Evolutionary conservation across 2,888 invertebrate genomes (phyloP), one percentile per base, ranked within the genome.

Genomic region (Silvanus unidentatus): DNA sequence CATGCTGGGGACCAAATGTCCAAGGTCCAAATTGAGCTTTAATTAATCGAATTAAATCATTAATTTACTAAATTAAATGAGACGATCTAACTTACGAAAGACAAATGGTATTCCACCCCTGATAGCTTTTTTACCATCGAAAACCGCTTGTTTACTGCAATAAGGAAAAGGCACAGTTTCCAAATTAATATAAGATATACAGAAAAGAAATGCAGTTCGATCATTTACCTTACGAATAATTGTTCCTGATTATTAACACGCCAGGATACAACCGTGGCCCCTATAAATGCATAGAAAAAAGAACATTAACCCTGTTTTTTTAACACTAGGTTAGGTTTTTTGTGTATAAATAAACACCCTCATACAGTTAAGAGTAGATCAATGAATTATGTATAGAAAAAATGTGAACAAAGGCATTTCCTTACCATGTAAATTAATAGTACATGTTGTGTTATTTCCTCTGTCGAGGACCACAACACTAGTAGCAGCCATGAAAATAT

Each of bases 211-310:
- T 32, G n/a, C 1, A 16, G 13, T 39, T 22, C 3, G 4, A 9
- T 32, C n/a, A 32, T 32, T 32, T 79, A 93, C 93, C 94, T 95
- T 64, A 95, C 92, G 78, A 95, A 96, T 69, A 96, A 80, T 71
- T 94, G 92, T 73, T 96, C 95, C 74, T 94, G 91, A 75, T 94
- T 95, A 74, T 92, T 90, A 52, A 93, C 93, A 64, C 93, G 79
- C 95, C 95, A 96, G 68, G 95, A 95, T 57, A 94, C 93, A 54
- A 96, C 89, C 45, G 95, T 96, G 54, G 95, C 94, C 73, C 95
- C 95, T 95, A 73, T 49, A 81, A 63, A 48, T n/a, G n/a, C n/a
- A n/a, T n/a, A n/a, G 40, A 39, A 45, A 53, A 45, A 50, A 52
- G 49, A 10, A 9, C 10, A 43, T 35, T 35, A 44, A 44, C 42